Conservation (phyloP, 2,797 vertebrate species). For the Sandelia bainsii region DNA sequence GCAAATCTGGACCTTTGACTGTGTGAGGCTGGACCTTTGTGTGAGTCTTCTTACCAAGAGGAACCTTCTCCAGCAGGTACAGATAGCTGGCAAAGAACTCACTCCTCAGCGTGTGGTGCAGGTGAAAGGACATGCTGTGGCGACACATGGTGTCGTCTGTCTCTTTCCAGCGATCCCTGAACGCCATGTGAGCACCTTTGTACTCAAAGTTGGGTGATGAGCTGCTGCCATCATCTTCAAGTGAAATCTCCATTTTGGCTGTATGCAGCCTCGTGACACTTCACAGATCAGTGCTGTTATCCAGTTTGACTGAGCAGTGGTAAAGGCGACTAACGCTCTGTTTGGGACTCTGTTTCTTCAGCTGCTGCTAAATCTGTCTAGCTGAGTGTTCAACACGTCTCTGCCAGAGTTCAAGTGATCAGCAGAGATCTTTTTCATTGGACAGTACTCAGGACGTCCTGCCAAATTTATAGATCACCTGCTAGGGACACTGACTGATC, state of each 20-base stretch:
- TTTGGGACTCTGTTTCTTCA: slow-evolving; percentile 59
- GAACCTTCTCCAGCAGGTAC: slow-evolving; percentile 92
- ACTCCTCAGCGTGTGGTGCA: slow-evolving; percentile 89
- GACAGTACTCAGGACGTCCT: slow-evolving; percentile 79
- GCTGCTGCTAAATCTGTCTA: slow-evolving; percentile 83
- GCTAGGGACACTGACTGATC: slow-evolving; percentile 63
- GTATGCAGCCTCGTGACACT: neutral
- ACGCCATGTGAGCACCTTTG: slow-evolving; percentile 90
- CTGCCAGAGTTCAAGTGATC: slow-evolving; percentile 79
- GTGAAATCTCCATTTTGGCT: slow-evolving; percentile 48
- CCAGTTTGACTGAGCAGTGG: neutral
- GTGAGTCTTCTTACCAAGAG: slow-evolving; percentile 87
- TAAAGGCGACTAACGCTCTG: slow-evolving; percentile 8
- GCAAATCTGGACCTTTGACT: slow-evolving; percentile 3
- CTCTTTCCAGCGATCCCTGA: slow-evolving; percentile 90
- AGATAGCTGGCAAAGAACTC: slow-evolving; percentile 98
- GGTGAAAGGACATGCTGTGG: slow-evolving; percentile 94
- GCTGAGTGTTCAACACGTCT: slow-evolving; percentile 50
- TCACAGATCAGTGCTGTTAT: neutral
- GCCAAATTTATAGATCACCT: slow-evolving; percentile 77
- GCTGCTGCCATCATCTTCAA: neutral
- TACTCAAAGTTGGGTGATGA: slow-evolving; percentile 75
- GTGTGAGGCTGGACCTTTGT: neutral
- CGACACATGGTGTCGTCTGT: slow-evolving; percentile 91
- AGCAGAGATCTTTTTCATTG: slow-evolving; percentile 75